Evolutionary conservation across 2,888 invertebrate species (phyloP).

Genomic region (Oscheius onirici): DNA sequence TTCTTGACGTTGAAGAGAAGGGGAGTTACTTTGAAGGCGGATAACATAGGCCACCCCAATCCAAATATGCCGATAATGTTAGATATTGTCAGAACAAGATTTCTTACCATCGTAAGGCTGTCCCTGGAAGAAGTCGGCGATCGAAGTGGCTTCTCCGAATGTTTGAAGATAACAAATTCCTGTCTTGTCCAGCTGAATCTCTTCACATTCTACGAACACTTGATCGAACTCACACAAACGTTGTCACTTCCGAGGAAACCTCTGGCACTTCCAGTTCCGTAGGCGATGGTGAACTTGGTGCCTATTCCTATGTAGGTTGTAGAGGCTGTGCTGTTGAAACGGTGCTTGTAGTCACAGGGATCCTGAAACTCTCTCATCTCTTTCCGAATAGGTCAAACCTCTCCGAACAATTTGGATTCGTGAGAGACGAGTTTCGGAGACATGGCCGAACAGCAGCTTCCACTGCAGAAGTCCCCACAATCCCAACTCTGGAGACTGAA

Average conservation of each 20-base stretch:
- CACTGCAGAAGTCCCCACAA: constrained; percentile 29
- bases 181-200: constrained; percentile 6
- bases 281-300: constrained; percentile 20
- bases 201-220: neutral
- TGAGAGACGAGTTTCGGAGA: neutral
- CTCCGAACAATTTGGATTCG: neutral
- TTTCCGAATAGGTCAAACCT: neutral
- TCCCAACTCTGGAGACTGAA: constrained; percentile 24
- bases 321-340: constrained; percentile 25
- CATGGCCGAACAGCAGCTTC: constrained; percentile 27
- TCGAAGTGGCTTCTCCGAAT: constrained; percentile 57
- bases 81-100: constrained; percentile 38
- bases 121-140: constrained; percentile 62
- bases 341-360: constrained; percentile 27
- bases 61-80: constrained; percentile 26
- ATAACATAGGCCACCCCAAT: constrained; percentile 74
- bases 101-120: constrained; percentile 64
- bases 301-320: constrained; percentile 19
- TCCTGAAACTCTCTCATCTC: neutral
- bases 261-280: constrained; percentile 33
- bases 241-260: constrained; percentile 34
- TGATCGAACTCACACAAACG: constrained; percentile 31
- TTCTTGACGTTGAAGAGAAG: constrained; percentile 90
- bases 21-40: constrained; percentile 89
- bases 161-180: constrained; percentile 38